Conservation (phyloP, 2,113 vertebrate species). For the Elephantulus edwardii region DNA sequence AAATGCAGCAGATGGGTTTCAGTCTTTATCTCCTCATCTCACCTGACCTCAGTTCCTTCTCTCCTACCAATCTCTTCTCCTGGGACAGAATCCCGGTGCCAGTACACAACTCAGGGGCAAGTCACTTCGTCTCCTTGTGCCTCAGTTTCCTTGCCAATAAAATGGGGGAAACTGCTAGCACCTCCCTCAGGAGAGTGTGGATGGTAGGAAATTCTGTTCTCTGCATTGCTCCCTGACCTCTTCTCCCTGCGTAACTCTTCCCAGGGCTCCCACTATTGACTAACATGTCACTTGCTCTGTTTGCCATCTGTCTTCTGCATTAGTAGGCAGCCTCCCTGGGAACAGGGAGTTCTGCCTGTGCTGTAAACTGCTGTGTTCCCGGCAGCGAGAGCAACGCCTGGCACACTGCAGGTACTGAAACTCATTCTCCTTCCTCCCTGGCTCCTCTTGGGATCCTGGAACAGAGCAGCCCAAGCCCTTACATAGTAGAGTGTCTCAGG, state of each 20-base stretch:
- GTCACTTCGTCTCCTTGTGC: neutral
- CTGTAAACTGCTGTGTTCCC: neutral
- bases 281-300: neutral
- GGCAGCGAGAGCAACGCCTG: accelerated
- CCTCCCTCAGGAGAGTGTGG: neutral
- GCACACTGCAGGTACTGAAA: neutral
- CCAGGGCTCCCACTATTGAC: neutral
- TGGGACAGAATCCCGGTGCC: neutral
- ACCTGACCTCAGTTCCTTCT: neutral
- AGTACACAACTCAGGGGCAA: neutral
- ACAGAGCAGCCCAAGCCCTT: neutral
- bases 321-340: accelerated
- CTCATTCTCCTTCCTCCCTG: neutral
- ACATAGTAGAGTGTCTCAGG: too few relatives aligned
- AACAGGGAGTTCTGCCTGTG: neutral
- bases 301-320: neutral
- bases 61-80: neutral
- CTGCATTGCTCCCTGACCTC: neutral
- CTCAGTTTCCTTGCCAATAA: constrained; percentile 2
- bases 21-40: neutral
- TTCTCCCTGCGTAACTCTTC: neutral
- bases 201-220: neutral
- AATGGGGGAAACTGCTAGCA: neutral
- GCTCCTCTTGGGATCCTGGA: neutral
- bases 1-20: neutral